phyloP scores from a whole-genome alignment of 1,140 invertebrate genomes.

The Fopius arisanus region DNA sequence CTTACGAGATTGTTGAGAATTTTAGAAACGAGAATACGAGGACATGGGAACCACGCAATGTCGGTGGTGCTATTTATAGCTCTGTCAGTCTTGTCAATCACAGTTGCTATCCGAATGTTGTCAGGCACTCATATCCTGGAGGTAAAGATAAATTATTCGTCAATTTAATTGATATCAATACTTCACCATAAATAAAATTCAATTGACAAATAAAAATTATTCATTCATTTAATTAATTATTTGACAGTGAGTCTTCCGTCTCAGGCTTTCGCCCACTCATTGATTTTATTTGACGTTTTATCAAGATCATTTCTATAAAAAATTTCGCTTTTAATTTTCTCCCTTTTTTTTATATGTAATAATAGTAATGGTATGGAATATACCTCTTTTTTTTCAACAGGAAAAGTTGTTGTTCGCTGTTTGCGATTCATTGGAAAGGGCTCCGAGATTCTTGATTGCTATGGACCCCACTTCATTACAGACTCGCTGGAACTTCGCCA shows the following conservation, averaged over 20 bases:
- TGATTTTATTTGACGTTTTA: too few species aligned
- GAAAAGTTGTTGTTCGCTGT: conserved; percentile 63
- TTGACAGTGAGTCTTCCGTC: too few species aligned
- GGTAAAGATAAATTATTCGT: conserved; percentile 40
- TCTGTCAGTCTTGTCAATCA: conserved; percentile 73
- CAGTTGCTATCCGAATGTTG: conserved; percentile 68
- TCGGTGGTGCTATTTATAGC: conserved; percentile 71
- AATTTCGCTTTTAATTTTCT: too few species aligned
- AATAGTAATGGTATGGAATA: too few species aligned
- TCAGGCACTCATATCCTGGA: conserved; percentile 64
- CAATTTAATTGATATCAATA: too few species aligned
- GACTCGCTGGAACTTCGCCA: conserved; percentile 54
- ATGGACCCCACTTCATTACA: conserved; percentile 68
- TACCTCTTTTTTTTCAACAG: conserved; percentile 40
- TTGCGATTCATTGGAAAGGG: conserved; percentile 63
- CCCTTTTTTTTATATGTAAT: too few species aligned
- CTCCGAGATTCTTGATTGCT: conserved; percentile 70
- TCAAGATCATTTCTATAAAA: too few species aligned
- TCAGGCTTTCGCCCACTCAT: too few species aligned
- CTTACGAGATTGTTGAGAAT: conserved; percentile 71
- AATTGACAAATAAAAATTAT: too few species aligned
- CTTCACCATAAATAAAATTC: too few species aligned
- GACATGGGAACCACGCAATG: conserved; percentile 56
- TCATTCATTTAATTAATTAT: too few species aligned
- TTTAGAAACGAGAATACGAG: conserved; percentile 47